A percentile compares a stretch with the other conserved stretches of the same genome.
phyloP scores from a whole-genome alignment of 2,797 vertebrate genomes.

The Myotis vivesi region DNA sequence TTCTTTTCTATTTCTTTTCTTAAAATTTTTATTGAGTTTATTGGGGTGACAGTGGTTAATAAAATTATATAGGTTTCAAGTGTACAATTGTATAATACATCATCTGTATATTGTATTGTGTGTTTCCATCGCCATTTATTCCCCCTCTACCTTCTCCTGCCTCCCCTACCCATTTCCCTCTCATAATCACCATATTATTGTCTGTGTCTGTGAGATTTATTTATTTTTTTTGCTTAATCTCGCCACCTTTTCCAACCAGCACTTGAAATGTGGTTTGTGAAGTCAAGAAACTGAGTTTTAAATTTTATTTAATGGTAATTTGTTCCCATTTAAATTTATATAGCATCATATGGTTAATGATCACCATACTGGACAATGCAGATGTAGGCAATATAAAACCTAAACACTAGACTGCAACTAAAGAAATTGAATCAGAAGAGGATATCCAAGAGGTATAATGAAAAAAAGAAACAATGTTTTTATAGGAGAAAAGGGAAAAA shows the following conservation, averaged over 20 bases:
- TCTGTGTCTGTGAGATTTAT: neutral
- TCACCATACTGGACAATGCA: neutral
- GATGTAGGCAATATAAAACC: neutral
- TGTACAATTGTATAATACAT: neutral
- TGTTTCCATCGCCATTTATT: neutral
- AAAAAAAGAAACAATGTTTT: neutral
- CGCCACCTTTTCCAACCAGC: neutral
- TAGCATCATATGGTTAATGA: neutral
- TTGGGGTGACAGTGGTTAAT: neutral
- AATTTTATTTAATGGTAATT: neutral
- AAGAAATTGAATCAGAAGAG: constrained; percentile 20
- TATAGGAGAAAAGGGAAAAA: neutral
- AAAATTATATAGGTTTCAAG: neutral
- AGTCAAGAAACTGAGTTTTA: neutral
- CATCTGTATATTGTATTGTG: neutral
- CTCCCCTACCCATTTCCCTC: neutral
- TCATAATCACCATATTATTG: neutral
- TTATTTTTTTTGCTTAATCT: neutral
- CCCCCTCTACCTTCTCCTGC: neutral
- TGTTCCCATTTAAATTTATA: constrained; percentile 11
- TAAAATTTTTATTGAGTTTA: neutral
- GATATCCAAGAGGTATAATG: neutral
- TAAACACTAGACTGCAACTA: neutral
- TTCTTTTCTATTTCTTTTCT: neutral
- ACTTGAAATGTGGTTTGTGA: neutral